Conservation (phyloP, 2,888 invertebrate species). For the Tholera decimalis region DNA sequence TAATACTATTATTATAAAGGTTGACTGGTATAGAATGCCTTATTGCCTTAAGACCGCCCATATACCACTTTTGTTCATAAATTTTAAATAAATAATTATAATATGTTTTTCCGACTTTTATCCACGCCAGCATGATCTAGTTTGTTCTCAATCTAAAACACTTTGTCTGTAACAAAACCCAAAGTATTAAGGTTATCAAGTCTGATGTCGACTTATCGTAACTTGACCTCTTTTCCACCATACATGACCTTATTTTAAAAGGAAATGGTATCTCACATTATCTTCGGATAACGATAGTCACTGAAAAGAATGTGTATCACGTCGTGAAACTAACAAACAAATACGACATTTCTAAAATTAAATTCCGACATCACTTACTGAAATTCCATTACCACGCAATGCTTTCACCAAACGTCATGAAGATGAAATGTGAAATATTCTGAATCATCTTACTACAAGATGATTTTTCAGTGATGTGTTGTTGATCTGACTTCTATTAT, state of each 20-base stretch:
- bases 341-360: conserved; percentile 60
- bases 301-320: conserved; percentile 9
- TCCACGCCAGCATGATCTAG: background rate
- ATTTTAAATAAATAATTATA: too few species aligned
- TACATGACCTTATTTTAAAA: conserved; percentile 32
- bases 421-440: conserved; percentile 40
- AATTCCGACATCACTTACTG: conserved; percentile 32
- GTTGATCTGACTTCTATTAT: conserved; percentile 7
- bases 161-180: background rate
- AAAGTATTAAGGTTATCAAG: conserved; percentile 55
- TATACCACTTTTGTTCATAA: too few species aligned
- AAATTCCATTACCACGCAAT: conserved; percentile 59
- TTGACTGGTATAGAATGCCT: too few species aligned
- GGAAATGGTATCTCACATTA: conserved; percentile 35
- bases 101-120: background rate
- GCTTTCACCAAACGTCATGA: conserved; percentile 54
- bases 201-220: conserved; percentile 38
- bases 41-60: too few species aligned
- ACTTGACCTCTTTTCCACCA: conserved; percentile 29
- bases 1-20: too few species aligned
- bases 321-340: conserved; percentile 15
- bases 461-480: conserved; percentile 24
- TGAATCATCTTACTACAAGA: conserved; percentile 56
- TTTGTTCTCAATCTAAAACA: conserved; percentile 3
- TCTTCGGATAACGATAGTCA: conserved; percentile 19